phyloP scores from a whole-genome alignment of 2,888 invertebrate species.

The Idaea biselata region DNA sequence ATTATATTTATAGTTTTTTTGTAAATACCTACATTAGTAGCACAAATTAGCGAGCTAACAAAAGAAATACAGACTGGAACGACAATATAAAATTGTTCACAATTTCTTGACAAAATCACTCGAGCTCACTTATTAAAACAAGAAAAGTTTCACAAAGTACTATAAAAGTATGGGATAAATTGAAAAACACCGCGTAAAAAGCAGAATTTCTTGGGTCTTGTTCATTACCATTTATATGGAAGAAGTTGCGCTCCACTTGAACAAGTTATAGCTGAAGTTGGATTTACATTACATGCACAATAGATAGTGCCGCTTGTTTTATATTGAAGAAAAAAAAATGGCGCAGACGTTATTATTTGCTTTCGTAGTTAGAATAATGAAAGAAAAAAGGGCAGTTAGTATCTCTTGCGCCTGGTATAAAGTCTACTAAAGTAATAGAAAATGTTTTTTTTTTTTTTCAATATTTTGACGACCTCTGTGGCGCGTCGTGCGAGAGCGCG shows the following conservation, averaged over 20 bases:
- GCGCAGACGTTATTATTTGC: too few relatives aligned
- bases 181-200: conserved; percentile 56
- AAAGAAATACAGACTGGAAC: background rate
- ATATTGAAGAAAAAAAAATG: background rate
- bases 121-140: conserved; percentile 31
- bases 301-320: background rate
- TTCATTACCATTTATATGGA: conserved; percentile 71
- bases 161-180: conserved; percentile 49
- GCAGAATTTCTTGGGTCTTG: conserved; percentile 32
- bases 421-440: too few relatives aligned
- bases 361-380: too few relatives aligned
- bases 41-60: too few relatives aligned
- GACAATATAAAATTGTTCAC: background rate
- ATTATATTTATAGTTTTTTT: too few relatives aligned
- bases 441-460: too few relatives aligned
- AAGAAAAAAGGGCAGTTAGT: too few relatives aligned
- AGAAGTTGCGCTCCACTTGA: conserved; percentile 52
- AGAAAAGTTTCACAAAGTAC: conserved; percentile 38
- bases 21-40: too few relatives aligned
- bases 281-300: conserved; percentile 34
- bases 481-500: too few relatives aligned
- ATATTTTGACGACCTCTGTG: too few relatives aligned
- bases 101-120: background rate
- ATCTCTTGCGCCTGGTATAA: too few relatives aligned
- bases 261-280: conserved; percentile 52